Evolutionary conservation across 2,797 vertebrate species (phyloP).

Genomic region (Myripristis murdjan): DNA sequence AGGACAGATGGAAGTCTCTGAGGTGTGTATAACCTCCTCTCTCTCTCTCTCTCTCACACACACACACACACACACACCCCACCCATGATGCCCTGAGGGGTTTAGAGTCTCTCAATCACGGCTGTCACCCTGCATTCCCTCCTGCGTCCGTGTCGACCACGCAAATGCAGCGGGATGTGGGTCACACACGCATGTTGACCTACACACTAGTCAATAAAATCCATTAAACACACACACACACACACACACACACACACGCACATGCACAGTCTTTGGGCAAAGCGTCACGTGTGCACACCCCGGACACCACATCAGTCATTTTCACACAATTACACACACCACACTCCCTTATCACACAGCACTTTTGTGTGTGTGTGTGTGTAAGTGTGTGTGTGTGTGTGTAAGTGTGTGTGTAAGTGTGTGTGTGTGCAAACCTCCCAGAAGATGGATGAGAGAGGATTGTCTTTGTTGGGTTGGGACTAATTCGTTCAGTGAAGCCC

Average conservation of each 20-base stretch:
- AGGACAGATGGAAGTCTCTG: conserved; percentile 96
- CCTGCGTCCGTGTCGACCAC: conserved; percentile 14
- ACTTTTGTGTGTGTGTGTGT: not conserved
- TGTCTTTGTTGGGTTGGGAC: not conserved
- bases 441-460: conserved; percentile 3
- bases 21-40: conserved; percentile 84
- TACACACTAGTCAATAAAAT: conserved; percentile 32
- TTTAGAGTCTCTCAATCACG: conserved; percentile 50
- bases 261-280: not conserved
- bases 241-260: not conserved
- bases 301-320: not conserved
- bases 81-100: not conserved
- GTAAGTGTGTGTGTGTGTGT: not conserved
- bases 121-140: conserved; percentile 26
- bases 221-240: conserved; percentile 17
- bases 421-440: not conserved
- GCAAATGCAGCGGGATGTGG: conserved; percentile 38
- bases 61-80: conserved; percentile 16
- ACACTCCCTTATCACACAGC: not conserved
- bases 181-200: conserved; percentile 53
- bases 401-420: no score
- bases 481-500: not conserved
- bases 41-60: not conserved
- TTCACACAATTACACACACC: conserved; percentile 8
- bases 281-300: no score